Percentiles rank a stretch among this genome's conserved stretches.
phyloP scores from a whole-genome alignment of 2,888 invertebrate genomes.

The Eristalis arbustorum region DNA sequence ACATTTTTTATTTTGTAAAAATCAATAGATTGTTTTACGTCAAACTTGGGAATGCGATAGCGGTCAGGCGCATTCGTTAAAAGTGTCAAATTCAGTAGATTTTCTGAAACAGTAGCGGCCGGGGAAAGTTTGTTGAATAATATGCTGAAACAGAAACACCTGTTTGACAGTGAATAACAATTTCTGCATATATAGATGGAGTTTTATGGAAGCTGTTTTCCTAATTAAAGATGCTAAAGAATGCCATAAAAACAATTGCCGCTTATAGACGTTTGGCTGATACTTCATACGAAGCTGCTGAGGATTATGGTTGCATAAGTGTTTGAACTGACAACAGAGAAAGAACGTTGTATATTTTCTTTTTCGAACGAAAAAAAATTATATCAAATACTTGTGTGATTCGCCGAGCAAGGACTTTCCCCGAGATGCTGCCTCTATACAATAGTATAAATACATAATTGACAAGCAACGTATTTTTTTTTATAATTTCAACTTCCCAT shows the following conservation, averaged over 20 bases:
- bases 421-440: too few species aligned
- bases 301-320: too few species aligned
- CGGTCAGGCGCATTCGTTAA: slow-evolving; percentile 43
- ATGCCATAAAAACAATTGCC: not conserved
- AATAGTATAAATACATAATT: too few species aligned
- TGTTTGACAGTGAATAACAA: not conserved
- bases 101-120: not conserved
- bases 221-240: too few species aligned
- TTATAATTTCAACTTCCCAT: too few species aligned
- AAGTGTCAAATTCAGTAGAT: slow-evolving; percentile 12
- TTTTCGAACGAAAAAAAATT: too few species aligned
- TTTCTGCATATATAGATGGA: not conserved
- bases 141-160: not conserved
- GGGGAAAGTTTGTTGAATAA: not conserved
- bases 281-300: not conserved
- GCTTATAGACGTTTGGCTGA: not conserved
- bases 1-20: slow-evolving; percentile 15
- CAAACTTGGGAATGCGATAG: slow-evolving; percentile 34
- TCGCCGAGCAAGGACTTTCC: too few species aligned
- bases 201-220: not conserved
- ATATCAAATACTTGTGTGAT: too few species aligned
- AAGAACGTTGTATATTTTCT: too few species aligned
- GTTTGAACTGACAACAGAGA: too few species aligned
- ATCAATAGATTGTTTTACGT: slow-evolving; percentile 54
- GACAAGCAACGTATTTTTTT: too few species aligned